These are phyloP conservation scores for Aelia acuminata DNA, from an alignment of 2,888 invertebrate genomes.

Conservation along the genomic window DNA sequence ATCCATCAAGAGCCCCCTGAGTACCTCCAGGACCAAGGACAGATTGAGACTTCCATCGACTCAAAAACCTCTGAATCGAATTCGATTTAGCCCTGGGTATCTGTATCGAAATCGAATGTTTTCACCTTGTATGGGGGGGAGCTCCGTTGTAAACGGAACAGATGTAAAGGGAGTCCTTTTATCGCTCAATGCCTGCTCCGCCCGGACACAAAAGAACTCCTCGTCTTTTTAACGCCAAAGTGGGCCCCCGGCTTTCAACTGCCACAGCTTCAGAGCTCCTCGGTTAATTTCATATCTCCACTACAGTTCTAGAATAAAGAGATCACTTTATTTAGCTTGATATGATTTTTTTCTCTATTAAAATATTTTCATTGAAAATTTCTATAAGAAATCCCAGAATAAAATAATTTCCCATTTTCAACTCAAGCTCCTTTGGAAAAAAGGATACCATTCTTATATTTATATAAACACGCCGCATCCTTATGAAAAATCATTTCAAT, in stretches of 20 bases:
- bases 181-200: slow-evolving; percentile 11
- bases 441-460: too few relatives aligned
- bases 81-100: background rate
- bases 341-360: background rate
- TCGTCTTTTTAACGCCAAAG: slow-evolving; percentile 32
- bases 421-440: background rate
- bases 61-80: background rate
- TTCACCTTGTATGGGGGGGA: background rate
- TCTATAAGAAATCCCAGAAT: background rate
- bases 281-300: background rate
- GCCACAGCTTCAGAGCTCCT: background rate
- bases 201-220: background rate
- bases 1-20: background rate
- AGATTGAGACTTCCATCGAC: background rate
- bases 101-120: slow-evolving; percentile 28
- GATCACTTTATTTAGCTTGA: background rate
- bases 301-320: background rate
- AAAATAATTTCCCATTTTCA: background rate
- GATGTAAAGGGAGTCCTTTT: slow-evolving; percentile 10
- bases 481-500: too few relatives aligned
- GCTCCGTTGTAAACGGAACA: background rate
- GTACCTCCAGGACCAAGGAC: background rate
- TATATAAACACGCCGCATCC: too few relatives aligned
- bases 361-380: background rate
- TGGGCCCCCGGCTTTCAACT: slow-evolving; percentile 7